These are phyloP conservation scores for Pygocentrus nattereri DNA, from an alignment of 2,797 vertebrate genomes.

Conservation along the genomic window DNA sequence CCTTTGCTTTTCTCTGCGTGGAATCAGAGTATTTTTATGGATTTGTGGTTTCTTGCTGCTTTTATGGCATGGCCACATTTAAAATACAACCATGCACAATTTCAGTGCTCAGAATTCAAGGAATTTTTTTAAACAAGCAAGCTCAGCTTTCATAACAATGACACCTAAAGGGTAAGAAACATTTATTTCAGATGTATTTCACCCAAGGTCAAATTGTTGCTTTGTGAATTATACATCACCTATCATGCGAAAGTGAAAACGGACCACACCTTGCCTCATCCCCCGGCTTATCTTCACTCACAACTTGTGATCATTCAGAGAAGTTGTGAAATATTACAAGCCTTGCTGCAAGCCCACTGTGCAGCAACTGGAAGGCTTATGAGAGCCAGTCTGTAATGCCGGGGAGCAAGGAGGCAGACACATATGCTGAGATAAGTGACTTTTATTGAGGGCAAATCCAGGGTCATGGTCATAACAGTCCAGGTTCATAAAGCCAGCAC, in stretches of 20 bases:
- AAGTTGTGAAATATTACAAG: slow-evolving; percentile 30
- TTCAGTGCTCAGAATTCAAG: not conserved
- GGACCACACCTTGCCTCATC: slow-evolving; percentile 24
- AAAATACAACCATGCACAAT: slow-evolving; percentile 1
- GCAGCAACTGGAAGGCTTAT: not conserved
- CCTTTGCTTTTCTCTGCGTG: not conserved
- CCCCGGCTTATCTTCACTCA: slow-evolving; percentile 1
- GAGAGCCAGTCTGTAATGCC: not conserved
- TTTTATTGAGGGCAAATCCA: too few species aligned
- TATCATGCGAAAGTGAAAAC: slow-evolving; percentile 23
- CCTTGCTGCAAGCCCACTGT: not conserved
- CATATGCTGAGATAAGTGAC: too few species aligned
- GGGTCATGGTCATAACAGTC: too few species aligned
- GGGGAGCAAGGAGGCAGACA: too few species aligned
- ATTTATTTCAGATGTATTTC: slow-evolving; percentile 17
- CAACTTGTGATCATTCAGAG: slow-evolving; percentile 14
- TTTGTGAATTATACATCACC: slow-evolving; percentile 35
- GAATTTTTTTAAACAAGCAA: not conserved
- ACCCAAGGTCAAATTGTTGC: slow-evolving; percentile 33
- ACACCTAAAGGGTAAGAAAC: not conserved
- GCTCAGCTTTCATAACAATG: not conserved
- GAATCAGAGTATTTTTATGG: not conserved
- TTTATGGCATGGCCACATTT: not conserved
- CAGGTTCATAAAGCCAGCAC: too few species aligned
- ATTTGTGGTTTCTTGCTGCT: not conserved